phyloP scores from a whole-genome alignment of 2,888 invertebrate genomes.

The Morpho deidamia region DNA sequence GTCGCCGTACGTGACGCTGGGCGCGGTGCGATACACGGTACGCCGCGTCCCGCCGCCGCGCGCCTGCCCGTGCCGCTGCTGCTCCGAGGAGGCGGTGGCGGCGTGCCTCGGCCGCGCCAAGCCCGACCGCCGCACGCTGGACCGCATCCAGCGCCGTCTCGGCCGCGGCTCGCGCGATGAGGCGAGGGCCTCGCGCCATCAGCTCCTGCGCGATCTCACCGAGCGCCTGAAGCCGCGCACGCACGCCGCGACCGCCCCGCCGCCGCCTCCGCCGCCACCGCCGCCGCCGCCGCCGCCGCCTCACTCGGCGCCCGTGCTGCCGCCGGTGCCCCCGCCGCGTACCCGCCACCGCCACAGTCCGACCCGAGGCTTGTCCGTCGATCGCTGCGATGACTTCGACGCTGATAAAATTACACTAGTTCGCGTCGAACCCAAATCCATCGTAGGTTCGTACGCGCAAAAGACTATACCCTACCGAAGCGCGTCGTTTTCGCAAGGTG shows the following conservation, averaged over 20 bases:
- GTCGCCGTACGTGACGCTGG: conserved; percentile 82
- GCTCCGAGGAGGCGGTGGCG: conserved; percentile 76
- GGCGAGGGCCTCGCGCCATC: conserved; percentile 71
- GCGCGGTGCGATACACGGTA: conserved; percentile 84
- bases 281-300: conserved; percentile 62
- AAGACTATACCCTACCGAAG: conserved; percentile 87
- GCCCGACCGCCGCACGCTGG: conserved; percentile 84
- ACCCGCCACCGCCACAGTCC: conserved; percentile 73
- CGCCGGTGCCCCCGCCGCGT: conserved; percentile 77
- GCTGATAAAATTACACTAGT: conserved; percentile 71
- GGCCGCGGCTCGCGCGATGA: conserved; percentile 76
- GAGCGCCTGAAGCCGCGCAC: conserved; percentile 84
- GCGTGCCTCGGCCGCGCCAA: conserved; percentile 73
- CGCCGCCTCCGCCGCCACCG: conserved; percentile 47
- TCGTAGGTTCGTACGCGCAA: conserved; percentile 80
- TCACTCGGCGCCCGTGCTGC: conserved; percentile 74
- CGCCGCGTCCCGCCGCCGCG: conserved; percentile 81
- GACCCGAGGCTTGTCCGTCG: conserved; percentile 64
- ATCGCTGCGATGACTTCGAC: conserved; percentile 66
- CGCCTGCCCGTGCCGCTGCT: conserved; percentile 76
- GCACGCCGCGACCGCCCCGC: conserved; percentile 33
- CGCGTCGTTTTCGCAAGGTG: conserved; percentile 93
- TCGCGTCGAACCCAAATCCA: conserved; percentile 79
- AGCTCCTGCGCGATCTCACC: conserved; percentile 88
- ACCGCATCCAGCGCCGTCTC: conserved; percentile 89